Evolutionary conservation across 2,113 vertebrate species (phyloP).

Genomic region (Aythya baeri): DNA sequence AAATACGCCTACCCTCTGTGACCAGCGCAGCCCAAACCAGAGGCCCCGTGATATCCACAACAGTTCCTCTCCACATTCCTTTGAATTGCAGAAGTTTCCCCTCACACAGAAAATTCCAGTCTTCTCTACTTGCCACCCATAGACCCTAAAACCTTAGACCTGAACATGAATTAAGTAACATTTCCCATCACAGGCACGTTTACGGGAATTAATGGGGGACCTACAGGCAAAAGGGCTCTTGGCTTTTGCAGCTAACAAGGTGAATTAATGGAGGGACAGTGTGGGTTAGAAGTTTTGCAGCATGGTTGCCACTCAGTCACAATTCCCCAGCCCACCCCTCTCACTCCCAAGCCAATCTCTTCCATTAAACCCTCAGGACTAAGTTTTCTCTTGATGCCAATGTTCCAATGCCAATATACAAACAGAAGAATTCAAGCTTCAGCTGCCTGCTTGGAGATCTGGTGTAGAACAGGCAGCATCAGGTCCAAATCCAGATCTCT

Average conservation of each 20-base stretch:
- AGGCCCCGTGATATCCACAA: not conserved
- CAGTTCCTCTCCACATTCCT: not conserved
- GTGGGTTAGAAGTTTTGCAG: not conserved
- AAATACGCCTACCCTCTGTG: not conserved
- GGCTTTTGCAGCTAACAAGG: not conserved
- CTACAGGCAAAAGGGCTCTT: not conserved
- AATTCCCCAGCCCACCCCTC: rapidly evolving
- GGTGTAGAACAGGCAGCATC: not conserved
- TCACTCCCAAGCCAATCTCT: not conserved
- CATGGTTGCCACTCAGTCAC: rapidly evolving
- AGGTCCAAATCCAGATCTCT: not conserved
- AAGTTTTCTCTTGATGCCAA: not conserved
- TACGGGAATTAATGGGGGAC: not conserved
- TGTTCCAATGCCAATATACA: not conserved
- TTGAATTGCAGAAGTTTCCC: not conserved
- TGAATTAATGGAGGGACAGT: not conserved
- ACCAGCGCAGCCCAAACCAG: not conserved
- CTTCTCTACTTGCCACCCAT: not conserved
- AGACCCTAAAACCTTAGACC: not conserved
- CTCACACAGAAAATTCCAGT: not conserved
- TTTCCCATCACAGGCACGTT: not conserved
- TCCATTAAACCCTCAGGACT: not conserved
- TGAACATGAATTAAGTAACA: not conserved
- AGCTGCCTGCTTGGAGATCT: not conserved
- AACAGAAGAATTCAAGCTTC: not conserved